Conservation (phyloP, 2,888 invertebrate species). For the Lithophane socia region DNA sequence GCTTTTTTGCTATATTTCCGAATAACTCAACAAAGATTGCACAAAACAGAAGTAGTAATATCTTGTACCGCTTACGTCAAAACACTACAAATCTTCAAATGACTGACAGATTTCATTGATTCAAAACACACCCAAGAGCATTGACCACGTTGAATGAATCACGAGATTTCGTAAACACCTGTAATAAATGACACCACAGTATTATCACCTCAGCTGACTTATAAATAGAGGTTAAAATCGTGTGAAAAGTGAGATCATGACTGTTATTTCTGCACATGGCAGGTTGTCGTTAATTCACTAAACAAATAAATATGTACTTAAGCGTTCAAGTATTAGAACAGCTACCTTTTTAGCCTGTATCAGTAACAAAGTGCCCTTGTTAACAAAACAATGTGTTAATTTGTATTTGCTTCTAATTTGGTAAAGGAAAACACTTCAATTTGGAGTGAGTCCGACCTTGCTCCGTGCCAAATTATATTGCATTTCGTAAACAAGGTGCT, state of each 20-base stretch:
- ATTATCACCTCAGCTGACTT: conserved; percentile 1
- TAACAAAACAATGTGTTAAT: conserved; percentile 29
- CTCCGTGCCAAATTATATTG: conserved; percentile 46
- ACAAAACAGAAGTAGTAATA: neutral
- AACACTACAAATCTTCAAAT: conserved; percentile 32
- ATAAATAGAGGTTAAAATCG: conserved; percentile 26
- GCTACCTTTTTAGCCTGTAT: neutral
- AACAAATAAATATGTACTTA: conserved; percentile 35
- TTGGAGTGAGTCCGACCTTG: conserved; percentile 44
- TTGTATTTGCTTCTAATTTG: conserved; percentile 39
- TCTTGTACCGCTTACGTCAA: conserved; percentile 12
- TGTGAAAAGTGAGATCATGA: neutral
- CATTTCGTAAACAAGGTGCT: conserved; percentile 53
- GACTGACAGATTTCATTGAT: conserved; percentile 58
- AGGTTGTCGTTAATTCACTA: conserved; percentile 18
- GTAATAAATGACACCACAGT: conserved; percentile 53
- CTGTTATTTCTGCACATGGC: conserved; percentile 32
- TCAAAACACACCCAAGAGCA: conserved; percentile 56
- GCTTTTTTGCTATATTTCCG: conserved; percentile 5
- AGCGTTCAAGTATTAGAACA: conserved; percentile 9
- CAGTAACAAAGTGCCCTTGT: conserved; percentile 14
- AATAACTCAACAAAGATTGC: neutral
- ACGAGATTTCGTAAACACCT: conserved; percentile 55
- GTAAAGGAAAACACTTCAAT: conserved; percentile 49
- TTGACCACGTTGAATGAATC: conserved; percentile 63